phyloP scores from a whole-genome alignment of 2,888 invertebrate species.

The Allolobophora icterica region DNA sequence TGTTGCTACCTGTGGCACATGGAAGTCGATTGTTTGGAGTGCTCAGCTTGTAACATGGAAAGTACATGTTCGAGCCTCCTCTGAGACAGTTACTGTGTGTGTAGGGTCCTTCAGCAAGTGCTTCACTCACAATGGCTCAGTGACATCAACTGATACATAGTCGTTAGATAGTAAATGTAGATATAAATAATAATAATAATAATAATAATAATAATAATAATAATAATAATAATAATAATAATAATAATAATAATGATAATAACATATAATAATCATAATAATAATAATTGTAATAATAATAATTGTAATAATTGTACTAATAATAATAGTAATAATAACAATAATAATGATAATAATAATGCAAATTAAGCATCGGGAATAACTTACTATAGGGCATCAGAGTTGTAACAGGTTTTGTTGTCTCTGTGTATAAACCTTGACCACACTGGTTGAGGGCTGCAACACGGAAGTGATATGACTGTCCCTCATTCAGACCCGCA shows the following conservation, averaged over 20 bases:
- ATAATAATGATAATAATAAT: neutral
- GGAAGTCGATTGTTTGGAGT: no score
- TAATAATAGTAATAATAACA: no score
- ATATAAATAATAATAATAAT: constrained; percentile 10
- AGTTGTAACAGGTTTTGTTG: constrained; percentile 73
- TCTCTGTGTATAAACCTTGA: constrained; percentile 69
- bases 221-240: neutral
- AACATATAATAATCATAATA: no score
- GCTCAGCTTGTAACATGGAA: no score
- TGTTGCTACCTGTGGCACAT: no score
- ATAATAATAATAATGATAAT: neutral
- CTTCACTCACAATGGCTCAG: no score
- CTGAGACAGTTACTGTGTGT: no score
- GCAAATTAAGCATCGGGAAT: neutral
- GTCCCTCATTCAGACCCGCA: constrained; percentile 46
- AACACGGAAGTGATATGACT: constrained; percentile 79
- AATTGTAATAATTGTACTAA: no score
- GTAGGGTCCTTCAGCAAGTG: no score
- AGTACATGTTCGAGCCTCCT: no score
- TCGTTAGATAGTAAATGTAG: neutral
- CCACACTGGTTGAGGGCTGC: constrained; percentile 87
- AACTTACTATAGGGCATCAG: constrained; percentile 71
- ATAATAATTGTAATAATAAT: no score
- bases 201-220: neutral
- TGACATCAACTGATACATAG: neutral